phyloP scores from a whole-genome alignment of 2,797 vertebrate species.

The Megaceryle alcyon region DNA sequence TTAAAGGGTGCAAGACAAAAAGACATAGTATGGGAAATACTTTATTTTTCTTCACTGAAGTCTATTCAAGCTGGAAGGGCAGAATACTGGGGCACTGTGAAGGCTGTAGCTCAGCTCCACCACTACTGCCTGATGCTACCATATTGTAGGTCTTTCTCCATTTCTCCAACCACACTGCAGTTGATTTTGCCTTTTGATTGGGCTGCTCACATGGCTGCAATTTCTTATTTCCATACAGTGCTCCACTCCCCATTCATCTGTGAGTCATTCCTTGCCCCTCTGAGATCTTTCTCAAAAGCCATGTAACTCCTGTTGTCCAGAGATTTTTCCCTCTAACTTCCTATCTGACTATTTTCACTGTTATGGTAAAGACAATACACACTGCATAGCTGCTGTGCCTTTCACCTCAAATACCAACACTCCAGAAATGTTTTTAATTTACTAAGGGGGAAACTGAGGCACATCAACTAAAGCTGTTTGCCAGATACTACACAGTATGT shows the following conservation, averaged over 20 bases:
- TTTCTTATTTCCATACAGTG: not conserved
- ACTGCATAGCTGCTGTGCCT: not conserved
- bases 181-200: not conserved
- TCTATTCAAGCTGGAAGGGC: not conserved
- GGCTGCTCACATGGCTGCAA: not conserved
- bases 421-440: not conserved
- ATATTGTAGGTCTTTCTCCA: not conserved
- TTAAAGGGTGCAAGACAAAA: not conserved
- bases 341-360: not conserved
- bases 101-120: not conserved
- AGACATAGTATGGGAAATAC: not conserved
- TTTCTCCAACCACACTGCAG: not conserved
- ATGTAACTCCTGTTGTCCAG: not conserved
- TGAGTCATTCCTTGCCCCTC: not conserved
- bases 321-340: not conserved
- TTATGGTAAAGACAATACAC: not conserved
- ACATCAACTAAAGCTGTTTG: not conserved
- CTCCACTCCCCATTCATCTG: not conserved
- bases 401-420: not conserved
- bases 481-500: not conserved
- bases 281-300: not conserved
- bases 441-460: not conserved
- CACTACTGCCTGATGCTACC: not conserved
- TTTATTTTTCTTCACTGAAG: not conserved
- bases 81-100: not conserved